Conservation (phyloP, 2,888 invertebrate genomes). For the Incurvaria masculella region DNA sequence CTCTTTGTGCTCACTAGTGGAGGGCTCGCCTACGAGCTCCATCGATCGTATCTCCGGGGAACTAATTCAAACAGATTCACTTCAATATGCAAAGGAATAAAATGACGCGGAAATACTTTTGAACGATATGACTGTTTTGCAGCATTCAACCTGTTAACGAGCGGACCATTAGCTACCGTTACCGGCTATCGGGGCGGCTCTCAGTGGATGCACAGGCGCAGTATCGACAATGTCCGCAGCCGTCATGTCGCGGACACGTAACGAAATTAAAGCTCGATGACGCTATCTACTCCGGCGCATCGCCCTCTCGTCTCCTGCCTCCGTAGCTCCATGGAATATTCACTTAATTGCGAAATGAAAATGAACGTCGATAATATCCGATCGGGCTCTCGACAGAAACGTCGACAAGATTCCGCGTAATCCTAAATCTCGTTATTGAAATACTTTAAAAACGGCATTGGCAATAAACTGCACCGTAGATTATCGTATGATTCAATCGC, state of each 20-base stretch:
- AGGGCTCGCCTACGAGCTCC: constrained; percentile 23
- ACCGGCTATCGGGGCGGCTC: constrained; percentile 2
- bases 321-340: constrained; percentile 18
- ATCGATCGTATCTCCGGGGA: background rate
- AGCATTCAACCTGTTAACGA: background rate
- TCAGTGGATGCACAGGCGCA: constrained; percentile 34
- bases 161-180: constrained; percentile 4
- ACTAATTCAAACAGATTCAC: background rate
- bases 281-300: constrained; percentile 48
- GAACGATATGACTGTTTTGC: background rate
- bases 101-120: background rate
- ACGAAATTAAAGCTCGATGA: constrained; percentile 51
- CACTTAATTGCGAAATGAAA: constrained; percentile 50
- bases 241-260: constrained; percentile 42
- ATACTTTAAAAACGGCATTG: constrained; percentile 48
- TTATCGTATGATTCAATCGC: constrained; percentile 59
- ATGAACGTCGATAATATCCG: constrained; percentile 48
- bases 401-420: constrained; percentile 37
- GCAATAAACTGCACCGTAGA: constrained; percentile 53
- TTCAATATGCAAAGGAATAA: background rate
- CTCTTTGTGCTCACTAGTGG: constrained; percentile 52
- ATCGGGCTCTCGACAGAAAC: constrained; percentile 29
- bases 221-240: constrained; percentile 45
- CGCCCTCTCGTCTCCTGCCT: constrained; percentile 22
- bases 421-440: constrained; percentile 55